These are phyloP conservation scores for Rhamphomyia laevipes DNA, from an alignment of 2,888 invertebrate genomes.

Conservation along the genomic window DNA sequence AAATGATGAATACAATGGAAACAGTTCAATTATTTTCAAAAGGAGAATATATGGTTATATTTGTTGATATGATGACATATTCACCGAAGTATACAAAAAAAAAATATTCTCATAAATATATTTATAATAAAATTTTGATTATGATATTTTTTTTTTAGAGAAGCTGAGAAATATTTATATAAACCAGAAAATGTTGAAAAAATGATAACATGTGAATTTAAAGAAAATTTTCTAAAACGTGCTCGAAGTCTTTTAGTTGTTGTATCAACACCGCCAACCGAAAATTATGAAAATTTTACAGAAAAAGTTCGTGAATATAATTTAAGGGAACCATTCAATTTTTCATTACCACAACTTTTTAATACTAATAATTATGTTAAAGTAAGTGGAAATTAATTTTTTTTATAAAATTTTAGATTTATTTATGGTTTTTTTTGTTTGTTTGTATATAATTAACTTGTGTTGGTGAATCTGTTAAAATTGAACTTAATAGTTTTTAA, in stretches of 20 bases:
- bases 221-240: conserved; percentile 43
- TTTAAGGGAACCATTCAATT: conserved; percentile 66
- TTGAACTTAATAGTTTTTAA: too few relatives aligned
- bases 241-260: conserved; percentile 79
- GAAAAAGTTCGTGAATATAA: conserved; percentile 69
- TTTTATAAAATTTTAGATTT: conserved; percentile 1
- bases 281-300: conserved; percentile 64
- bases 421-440: conserved; percentile 1
- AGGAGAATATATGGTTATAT: conserved; percentile 92
- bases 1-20: conserved; percentile 88
- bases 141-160: conserved; percentile 30
- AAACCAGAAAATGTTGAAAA: conserved; percentile 47
- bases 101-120: not conserved
- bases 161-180: conserved; percentile 69
- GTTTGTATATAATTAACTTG: not conserved
- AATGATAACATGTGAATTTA: conserved; percentile 48
- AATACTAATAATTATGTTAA: conserved; percentile 38
- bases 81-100: conserved; percentile 42
- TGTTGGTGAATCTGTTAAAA: too few relatives aligned
- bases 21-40: conserved; percentile 73
- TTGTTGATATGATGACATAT: conserved; percentile 86
- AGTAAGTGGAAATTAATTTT: conserved; percentile 30
- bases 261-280: conserved; percentile 72
- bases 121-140: conserved; percentile 2
- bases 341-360: conserved; percentile 51